Evolutionary conservation across 2,113 vertebrate species (phyloP).

Genomic region (Prunella himalayana): DNA sequence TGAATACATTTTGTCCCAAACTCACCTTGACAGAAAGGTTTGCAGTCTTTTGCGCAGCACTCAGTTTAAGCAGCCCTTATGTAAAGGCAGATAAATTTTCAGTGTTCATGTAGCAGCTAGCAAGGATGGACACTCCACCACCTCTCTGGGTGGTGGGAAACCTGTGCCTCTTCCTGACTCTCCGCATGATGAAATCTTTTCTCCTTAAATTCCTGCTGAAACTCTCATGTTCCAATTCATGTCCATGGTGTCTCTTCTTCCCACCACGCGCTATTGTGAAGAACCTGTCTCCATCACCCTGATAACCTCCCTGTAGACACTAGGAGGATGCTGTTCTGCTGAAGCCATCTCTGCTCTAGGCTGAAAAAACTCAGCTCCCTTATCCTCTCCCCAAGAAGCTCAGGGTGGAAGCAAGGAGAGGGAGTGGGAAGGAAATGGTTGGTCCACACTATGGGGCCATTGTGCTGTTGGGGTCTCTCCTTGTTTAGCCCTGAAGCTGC

Average conservation of each 20-base stretch:
- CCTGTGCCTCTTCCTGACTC: not conserved
- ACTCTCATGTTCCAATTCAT: not conserved
- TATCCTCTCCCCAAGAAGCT: not conserved
- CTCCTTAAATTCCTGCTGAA: not conserved
- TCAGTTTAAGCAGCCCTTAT: not conserved
- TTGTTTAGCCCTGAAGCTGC: not conserved
- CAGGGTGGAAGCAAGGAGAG: not conserved
- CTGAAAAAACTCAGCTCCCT: not conserved
- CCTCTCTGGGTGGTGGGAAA: not conserved
- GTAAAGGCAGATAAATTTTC: not conserved
- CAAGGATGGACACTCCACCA: not conserved
- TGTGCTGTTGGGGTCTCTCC: not conserved
- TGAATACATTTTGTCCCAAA: not conserved
- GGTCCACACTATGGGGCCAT: not conserved
- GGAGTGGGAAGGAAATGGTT: not conserved
- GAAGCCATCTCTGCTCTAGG: not conserved
- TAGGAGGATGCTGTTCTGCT: not conserved
- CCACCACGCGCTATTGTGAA: not conserved
- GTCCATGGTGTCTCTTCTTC: not conserved
- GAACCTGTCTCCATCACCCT: not conserved
- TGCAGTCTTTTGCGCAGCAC: not conserved
- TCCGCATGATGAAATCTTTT: not conserved
- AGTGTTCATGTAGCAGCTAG: not conserved
- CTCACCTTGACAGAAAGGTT: not conserved
- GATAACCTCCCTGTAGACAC: not conserved